These are phyloP conservation scores for Leptinotarsa undecemlineata DNA, from an alignment of 1,140 invertebrate species.

Conservation along the genomic window DNA sequence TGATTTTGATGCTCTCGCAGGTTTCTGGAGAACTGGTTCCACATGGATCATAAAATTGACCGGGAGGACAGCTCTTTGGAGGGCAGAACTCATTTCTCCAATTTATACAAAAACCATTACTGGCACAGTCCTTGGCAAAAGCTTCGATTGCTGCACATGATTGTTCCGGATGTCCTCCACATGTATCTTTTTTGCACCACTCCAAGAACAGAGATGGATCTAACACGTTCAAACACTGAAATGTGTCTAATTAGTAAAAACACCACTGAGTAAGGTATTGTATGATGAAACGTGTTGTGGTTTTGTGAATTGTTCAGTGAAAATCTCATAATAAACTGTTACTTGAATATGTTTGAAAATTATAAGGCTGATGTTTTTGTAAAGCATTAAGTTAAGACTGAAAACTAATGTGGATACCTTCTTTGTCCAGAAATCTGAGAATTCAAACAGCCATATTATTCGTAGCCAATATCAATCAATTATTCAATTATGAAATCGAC, in stretches of 20 bases:
- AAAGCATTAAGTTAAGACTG: no score
- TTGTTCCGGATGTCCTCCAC: slow-evolving; percentile 60
- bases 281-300: no score
- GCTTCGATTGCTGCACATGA: slow-evolving; percentile 69
- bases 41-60: slow-evolving; percentile 71
- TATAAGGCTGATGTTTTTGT: no score
- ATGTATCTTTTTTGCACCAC: slow-evolving; percentile 70
- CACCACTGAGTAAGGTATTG: no score
- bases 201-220: slow-evolving; percentile 69
- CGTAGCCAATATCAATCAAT: no score
- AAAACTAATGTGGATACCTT: neutral
- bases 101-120: slow-evolving; percentile 68
- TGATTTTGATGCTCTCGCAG: slow-evolving; percentile 61
- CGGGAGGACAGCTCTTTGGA: slow-evolving; percentile 60
- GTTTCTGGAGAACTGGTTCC: slow-evolving; percentile 68
- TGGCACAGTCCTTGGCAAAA: slow-evolving; percentile 73
- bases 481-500: no score
- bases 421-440: neutral
- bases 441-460: neutral
- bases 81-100: slow-evolving; percentile 74
- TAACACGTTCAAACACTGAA: slow-evolving; percentile 70
- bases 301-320: no score
- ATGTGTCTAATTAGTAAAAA: neutral
- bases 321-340: no score
- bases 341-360: no score